These are phyloP conservation scores for Tamias sibiricus DNA, from an alignment of 2,113 vertebrate species.

Conservation along the genomic window DNA sequence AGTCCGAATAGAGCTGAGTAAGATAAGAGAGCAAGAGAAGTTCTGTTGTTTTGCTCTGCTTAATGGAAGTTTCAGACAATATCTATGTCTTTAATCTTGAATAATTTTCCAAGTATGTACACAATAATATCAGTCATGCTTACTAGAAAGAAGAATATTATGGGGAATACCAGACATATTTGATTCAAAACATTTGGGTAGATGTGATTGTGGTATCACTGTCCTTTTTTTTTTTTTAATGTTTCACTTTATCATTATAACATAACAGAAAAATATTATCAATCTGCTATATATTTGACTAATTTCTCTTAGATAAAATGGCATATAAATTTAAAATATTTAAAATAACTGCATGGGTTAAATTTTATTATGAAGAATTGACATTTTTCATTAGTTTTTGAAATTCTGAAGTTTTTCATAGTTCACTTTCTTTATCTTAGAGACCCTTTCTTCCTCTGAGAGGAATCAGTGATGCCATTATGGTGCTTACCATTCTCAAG, in stretches of 20 bases:
- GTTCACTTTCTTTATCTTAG: background rate
- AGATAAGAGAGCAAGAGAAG: background rate
- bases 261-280: background rate
- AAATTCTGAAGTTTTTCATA: background rate
- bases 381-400: background rate
- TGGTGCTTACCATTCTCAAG: background rate
- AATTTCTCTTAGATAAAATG: background rate
- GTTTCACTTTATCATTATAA: background rate
- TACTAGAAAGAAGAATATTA: background rate
- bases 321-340: background rate
- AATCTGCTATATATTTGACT: background rate
- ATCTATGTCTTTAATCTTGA: background rate
- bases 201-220: background rate
- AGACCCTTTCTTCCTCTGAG: background rate
- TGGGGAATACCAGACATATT: background rate
- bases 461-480: background rate
- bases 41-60: background rate
- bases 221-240: background rate
- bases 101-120: background rate
- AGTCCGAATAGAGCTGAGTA: background rate
- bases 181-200: background rate
- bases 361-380: background rate
- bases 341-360: background rate
- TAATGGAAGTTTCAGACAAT: conserved; percentile 3
- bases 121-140: background rate